Evolutionary conservation across 2,888 invertebrate genomes (phyloP), one percentile per base, ranked within the genome.

Genomic region (Listrodromus nycthemerus): DNA sequence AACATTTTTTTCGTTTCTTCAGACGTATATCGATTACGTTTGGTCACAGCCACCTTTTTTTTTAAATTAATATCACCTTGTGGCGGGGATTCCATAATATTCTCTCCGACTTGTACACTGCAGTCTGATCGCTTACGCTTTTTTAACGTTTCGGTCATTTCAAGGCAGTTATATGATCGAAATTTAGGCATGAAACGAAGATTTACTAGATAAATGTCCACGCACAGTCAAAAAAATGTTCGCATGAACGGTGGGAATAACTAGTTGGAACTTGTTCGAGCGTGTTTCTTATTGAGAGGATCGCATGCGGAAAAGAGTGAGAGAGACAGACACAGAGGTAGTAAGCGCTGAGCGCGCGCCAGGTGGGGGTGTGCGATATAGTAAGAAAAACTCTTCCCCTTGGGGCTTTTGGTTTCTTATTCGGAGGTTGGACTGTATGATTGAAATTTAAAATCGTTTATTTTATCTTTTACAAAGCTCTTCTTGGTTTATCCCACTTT

Each of bases 1-100:
- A 82, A 71, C 66, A 82, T 82, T 77, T 66, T 77, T 48, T 73
- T 77, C 55, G 71, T 82, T 66, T 61, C 45, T 45, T 82, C 82
- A 70, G 70, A 65, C 65, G 71, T 75, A 75, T 75, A 75, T 58
- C 80, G 67, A 48, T 81, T 76, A 69, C 81, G 81, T 70, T 81
- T 69, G 69, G 75, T 52, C 81, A 70, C 81, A 69, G 65, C 70
- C 52, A 37, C 13, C 19, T 76, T 58, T 71, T 76, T 66, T 45
- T 70, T 82, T 27, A 65, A 37, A 82, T 65, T 76, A 81, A n/a
- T n/a, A n/a, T 76, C 55, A 70, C 65, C 63, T 81, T 76, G 70
- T 70, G 69, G 76, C 21, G 65, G 65, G 61, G 65, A 81, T 65
- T 70, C 63, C 65, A 41, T 52, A n/a, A 63, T 76, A 70, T 63